Base-by-base conservation (phyloP, 2,797 vertebrate species). In the Ceryle rudis region DNA sequence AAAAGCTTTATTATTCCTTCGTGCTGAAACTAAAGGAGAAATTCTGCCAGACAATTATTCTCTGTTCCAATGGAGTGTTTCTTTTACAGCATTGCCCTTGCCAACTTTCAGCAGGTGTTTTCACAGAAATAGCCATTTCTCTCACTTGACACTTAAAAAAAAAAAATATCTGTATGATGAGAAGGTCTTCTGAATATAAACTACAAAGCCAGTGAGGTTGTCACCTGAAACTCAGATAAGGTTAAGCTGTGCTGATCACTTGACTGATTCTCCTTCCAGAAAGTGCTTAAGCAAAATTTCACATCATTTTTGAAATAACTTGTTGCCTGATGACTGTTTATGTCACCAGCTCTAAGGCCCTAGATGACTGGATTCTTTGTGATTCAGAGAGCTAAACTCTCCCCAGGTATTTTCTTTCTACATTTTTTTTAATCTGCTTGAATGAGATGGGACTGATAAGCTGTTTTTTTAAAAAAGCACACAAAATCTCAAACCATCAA, bases 181-280 rank as follows among this genome's bases (percentile, higher is more conserved):
- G 90, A 92, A 86, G 52, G 72, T 31, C 95, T 97, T 97, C 97
- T 98, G 96, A 96, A 91, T 89, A 95, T 70, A 81, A 81, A 97
- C 97, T 98, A 98, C 98, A 98, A 98, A 98, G 98, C 94, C 93
- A 72, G 86, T 52, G 77, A 93, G 94, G 93, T 89, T 96, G 97
- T 98, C 97, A 98, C 95, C 97, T 97, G 96, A 98, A 95, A 96
- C 97, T 97, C 96, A 97, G 98, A 98, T 98, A 98, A 98, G 93
- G 96, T 97, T 96, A 98, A 98, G 97, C 98, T 97, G 91, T 95
- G 90, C 97, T 97, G 98, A 96, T 97, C 96, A 97, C 94, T 98
- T 97, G 97, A 98, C 94, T 90, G 94, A 97, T 96, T 97, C 64
- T 80, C 86, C 81, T 92, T 97, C 97, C 97, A 98, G 90, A 97